phyloP scores from a whole-genome alignment of 2,888 invertebrate genomes.

The Cetonia aurata region DNA sequence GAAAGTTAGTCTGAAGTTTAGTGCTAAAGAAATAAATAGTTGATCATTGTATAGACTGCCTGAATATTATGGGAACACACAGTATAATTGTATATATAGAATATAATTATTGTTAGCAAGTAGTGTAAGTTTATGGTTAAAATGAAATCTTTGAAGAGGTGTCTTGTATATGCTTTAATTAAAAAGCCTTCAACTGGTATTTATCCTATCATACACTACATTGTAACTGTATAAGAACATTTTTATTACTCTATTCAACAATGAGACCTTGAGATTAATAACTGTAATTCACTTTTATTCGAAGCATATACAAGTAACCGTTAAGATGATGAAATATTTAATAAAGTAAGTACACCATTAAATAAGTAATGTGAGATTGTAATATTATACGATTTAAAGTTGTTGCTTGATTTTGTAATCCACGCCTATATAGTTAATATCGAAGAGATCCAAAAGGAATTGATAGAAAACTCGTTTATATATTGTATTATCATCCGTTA shows the following conservation, averaged over 20 bases:
- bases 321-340: constrained; percentile 28
- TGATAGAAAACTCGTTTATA: constrained; percentile 37
- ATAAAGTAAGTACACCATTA: constrained; percentile 34
- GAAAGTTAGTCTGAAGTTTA: constrained; percentile 5
- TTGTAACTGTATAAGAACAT: background rate
- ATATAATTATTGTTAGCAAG: constrained; percentile 46
- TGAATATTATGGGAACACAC: constrained; percentile 54
- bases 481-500: constrained; percentile 16
- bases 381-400: constrained; percentile 47
- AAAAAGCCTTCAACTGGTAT: background rate
- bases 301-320: constrained; percentile 15
- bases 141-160: constrained; percentile 15
- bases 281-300: background rate
- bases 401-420: constrained; percentile 57
- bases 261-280: too few relatives aligned
- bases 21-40: constrained; percentile 25
- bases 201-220: background rate
- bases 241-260: background rate
- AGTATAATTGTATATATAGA: constrained; percentile 54
- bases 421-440: constrained; percentile 52
- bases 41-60: constrained; percentile 53
- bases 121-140: constrained; percentile 46
- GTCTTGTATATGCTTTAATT: background rate
- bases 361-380: constrained; percentile 39
- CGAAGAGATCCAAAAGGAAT: constrained; percentile 45